Base-by-base conservation (phyloP, 2,888 invertebrate genomes). In the Synergus gifuensis region DNA sequence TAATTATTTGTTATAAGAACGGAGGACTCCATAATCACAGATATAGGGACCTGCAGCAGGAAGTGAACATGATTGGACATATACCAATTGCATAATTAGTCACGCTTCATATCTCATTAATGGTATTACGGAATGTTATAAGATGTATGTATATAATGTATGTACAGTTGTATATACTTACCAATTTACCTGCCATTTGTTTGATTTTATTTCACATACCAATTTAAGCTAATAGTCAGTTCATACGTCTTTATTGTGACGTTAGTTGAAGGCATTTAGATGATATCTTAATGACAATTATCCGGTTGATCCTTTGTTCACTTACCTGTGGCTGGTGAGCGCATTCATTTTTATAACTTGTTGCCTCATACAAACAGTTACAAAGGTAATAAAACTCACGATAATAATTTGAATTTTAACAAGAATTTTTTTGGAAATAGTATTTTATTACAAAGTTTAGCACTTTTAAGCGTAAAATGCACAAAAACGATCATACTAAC, bases 1-100 rank as follows among this genome's bases (percentile, higher is more conserved):
- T 54, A 0, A n/a, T 54, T n/a, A 54, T 54, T 16, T n/a, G n/a
- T 54, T 54, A 2, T 8, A 54, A n/a, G n/a, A 8, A 54, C 8
- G 54, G 8, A n/a, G 54, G 54, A 54, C 54, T 54, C 2, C n/a
- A n/a, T 16, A n/a, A 54, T 54, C n/a, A n/a, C n/a, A 66, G 28
- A 36, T 28, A 73, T 28, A 73, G 60, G 49, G 49, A 73, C 69
- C 49, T 73, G 28, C 36, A 22, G 54, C 28, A 36, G 69, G 69
- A 73, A 73, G 69, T 73, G 69, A 8, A 73, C 54, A 28, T 54
- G 69, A 73, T 73, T 73, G 46, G 54, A 69, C 49, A 49, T 49
- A 28, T 49, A 69, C 9, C 8, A 49, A 69, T 69, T 69, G 44
- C 18, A 44, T 67, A 67, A 67, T 67, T 44, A 44, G 69, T 73